Evolutionary conservation across 2,797 vertebrate genomes (phyloP).

Genomic region (Coranthus polyacanthus): DNA sequence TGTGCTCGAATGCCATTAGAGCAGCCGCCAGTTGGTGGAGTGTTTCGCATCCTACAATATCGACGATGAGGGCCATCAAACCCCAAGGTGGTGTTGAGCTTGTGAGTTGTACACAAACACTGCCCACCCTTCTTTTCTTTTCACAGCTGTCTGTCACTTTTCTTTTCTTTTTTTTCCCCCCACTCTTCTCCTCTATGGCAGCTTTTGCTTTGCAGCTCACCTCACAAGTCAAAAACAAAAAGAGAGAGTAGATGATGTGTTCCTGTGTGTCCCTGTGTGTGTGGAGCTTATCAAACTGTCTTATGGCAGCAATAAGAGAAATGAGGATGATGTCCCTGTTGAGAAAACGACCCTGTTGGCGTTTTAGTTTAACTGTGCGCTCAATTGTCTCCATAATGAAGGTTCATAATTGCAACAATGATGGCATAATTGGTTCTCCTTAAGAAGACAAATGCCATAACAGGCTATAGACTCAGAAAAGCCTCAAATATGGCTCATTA

Average conservation of each 20-base stretch:
- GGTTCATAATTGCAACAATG: slow-evolving; percentile 42
- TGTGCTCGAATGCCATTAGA: slow-evolving; percentile 35
- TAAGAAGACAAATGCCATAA: slow-evolving; percentile 28
- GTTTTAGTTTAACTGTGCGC: slow-evolving; percentile 32
- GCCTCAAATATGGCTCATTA: slow-evolving; percentile 1
- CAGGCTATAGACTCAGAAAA: not conserved
- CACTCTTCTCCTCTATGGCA: slow-evolving; percentile 1
- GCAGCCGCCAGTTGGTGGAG: slow-evolving; percentile 45
- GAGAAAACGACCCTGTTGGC: slow-evolving; percentile 1
- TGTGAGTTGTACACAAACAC: slow-evolving; percentile 33
- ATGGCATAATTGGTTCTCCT: slow-evolving; percentile 38
- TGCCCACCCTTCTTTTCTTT: slow-evolving; percentile 39
- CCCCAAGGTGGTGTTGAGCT: not conserved
- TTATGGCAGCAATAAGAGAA: not conserved
- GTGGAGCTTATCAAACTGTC: slow-evolving; percentile 6
- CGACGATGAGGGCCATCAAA: slow-evolving; percentile 38
- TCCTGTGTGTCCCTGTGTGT: slow-evolving; percentile 4
- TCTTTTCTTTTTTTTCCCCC: not conserved
- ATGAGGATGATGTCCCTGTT: slow-evolving; percentile 5
- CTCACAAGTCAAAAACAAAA: slow-evolving; percentile 11
- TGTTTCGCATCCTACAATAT: slow-evolving; percentile 41
- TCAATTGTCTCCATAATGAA: slow-evolving; percentile 36
- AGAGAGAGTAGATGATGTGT: not conserved
- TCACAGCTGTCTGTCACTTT: slow-evolving; percentile 63
- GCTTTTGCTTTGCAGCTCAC: slow-evolving; percentile 21